Conservation (phyloP, 2,888 invertebrate genomes). For the Thymelicus sylvestris region DNA sequence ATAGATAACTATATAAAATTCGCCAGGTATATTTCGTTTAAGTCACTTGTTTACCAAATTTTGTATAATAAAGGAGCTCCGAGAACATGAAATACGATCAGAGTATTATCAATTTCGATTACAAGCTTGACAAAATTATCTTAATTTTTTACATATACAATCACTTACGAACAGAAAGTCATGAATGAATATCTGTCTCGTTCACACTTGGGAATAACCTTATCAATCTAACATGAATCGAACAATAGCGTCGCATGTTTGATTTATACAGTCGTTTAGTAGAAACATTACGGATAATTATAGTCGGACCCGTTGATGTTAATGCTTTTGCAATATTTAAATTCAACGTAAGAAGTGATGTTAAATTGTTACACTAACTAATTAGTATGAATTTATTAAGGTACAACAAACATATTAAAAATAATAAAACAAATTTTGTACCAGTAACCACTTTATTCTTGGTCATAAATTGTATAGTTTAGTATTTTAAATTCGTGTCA, state of each 20-base stretch:
- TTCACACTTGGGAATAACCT: conserved; percentile 82
- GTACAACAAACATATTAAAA: background rate
- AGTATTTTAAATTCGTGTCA: background rate
- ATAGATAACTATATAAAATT: no score
- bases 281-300: conserved; percentile 84
- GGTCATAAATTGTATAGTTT: background rate
- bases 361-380: conserved; percentile 23
- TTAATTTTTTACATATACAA: conserved; percentile 42
- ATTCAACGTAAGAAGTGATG: conserved; percentile 23
- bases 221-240: conserved; percentile 84
- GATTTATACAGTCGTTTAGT: conserved; percentile 85
- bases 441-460: background rate
- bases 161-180: conserved; percentile 77
- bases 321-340: conserved; percentile 57
- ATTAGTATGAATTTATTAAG: conserved; percentile 27
- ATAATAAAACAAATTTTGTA: background rate
- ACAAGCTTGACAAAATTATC: conserved; percentile 35
- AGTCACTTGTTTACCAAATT: conserved; percentile 22
- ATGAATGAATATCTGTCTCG: conserved; percentile 78
- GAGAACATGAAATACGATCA: conserved; percentile 50
- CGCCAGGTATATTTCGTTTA: background rate
- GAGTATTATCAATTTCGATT: conserved; percentile 17
- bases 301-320: conserved; percentile 67
- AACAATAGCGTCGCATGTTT: conserved; percentile 84
- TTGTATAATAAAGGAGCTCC: conserved; percentile 41